Percentiles rank a stretch among this genome's conserved stretches.
These are phyloP conservation scores for Chydorus sphaericus DNA, from an alignment of 2,888 invertebrate genomes.

Conservation along the genomic window DNA sequence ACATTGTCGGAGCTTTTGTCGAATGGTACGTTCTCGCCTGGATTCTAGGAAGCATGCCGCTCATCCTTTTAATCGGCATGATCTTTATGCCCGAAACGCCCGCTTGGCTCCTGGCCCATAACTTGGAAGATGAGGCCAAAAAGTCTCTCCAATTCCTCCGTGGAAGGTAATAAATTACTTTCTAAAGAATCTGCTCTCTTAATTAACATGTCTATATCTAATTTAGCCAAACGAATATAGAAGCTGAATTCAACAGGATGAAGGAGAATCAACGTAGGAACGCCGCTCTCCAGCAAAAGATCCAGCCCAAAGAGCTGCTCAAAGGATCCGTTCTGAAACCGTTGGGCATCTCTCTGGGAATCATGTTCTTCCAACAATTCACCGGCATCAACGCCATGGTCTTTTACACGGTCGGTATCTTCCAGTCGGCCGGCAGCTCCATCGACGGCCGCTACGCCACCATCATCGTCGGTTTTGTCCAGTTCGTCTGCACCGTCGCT, in stretches of 20 bases:
- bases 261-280: constrained; percentile 36
- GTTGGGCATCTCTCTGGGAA: constrained; percentile 14
- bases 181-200: no score
- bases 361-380: constrained; percentile 19
- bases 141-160: constrained; percentile 68
- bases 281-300: neutral
- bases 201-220: no score
- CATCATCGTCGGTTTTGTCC: constrained; percentile 15
- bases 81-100: constrained; percentile 84
- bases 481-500: constrained; percentile 11
- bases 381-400: constrained; percentile 17
- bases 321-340: constrained; percentile 16
- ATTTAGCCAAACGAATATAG: constrained; percentile 48
- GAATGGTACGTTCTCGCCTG: constrained; percentile 69
- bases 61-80: constrained; percentile 64
- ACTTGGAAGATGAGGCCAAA: constrained; percentile 55
- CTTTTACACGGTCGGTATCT: constrained; percentile 18
- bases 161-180: no score
- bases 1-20: constrained; percentile 57
- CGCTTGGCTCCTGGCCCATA: constrained; percentile 70
- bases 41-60: constrained; percentile 55
- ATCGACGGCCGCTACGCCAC: constrained; percentile 15
- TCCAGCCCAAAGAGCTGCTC: constrained; percentile 42
- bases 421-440: constrained; percentile 16
- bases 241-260: constrained; percentile 58